Conservation (phyloP, 2,797 vertebrate genomes). For the Tinamus major region DNA sequence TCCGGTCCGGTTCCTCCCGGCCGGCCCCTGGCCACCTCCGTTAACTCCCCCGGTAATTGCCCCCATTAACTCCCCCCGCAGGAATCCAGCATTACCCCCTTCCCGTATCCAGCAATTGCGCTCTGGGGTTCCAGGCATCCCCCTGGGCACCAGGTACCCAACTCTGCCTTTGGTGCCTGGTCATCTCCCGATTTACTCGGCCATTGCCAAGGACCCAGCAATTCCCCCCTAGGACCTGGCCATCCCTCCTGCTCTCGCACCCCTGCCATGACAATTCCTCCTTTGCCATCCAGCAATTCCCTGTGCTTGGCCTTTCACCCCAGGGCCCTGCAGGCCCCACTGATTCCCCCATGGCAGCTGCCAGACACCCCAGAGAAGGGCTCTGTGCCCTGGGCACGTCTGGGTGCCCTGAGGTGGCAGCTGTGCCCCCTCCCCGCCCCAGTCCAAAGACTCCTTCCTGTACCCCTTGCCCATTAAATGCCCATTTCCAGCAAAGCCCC, state of each 20-base stretch:
- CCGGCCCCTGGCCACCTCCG: background rate
- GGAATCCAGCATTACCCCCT: background rate
- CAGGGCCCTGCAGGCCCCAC: rapidly evolving
- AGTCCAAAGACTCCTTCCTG: too few relatives aligned
- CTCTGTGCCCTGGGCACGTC: too few relatives aligned
- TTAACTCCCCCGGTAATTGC: background rate
- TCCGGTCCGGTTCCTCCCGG: background rate
- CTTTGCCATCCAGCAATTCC: background rate
- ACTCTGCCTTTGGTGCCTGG: too few relatives aligned
- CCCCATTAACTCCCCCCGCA: background rate
- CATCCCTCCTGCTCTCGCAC: too few relatives aligned
- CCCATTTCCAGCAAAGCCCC: too few relatives aligned
- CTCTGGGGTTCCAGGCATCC: rapidly evolving
- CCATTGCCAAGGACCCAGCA: too few relatives aligned
- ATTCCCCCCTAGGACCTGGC: too few relatives aligned
- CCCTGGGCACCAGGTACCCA: background rate
- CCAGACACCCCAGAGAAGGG: too few relatives aligned
- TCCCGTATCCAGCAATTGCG: background rate
- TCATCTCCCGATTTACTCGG: too few relatives aligned
- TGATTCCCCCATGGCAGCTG: background rate
- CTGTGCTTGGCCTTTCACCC: background rate
- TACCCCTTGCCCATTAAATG: too few relatives aligned
- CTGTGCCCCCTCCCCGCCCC: too few relatives aligned
- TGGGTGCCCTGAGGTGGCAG: too few relatives aligned
- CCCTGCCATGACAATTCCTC: rapidly evolving